phyloP scores from a whole-genome alignment of 2,888 invertebrate species.

The Microctonus brassicae region DNA sequence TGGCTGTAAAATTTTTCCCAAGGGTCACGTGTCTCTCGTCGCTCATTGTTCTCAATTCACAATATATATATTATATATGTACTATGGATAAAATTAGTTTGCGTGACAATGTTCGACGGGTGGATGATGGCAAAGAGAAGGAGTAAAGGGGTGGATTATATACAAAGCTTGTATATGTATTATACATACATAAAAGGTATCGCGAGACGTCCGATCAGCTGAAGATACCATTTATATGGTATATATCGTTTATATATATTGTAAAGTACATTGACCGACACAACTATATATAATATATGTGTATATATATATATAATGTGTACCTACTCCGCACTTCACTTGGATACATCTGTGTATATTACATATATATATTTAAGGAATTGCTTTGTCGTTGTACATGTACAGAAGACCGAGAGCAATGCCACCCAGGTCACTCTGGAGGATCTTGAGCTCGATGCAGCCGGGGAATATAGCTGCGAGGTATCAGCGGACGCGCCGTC shows the following conservation, averaged over 20 bases:
- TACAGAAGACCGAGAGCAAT: slow-evolving; percentile 63
- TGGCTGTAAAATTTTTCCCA: neutral
- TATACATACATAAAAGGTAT: neutral
- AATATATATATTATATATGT: too few relatives aligned
- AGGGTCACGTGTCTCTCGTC: slow-evolving; percentile 9
- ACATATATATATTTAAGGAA: neutral
- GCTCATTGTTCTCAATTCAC: slow-evolving; percentile 12
- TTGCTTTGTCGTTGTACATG: slow-evolving; percentile 33
- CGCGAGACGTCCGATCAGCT: slow-evolving; percentile 10
- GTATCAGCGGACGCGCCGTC: slow-evolving; percentile 67
- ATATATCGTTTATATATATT: neutral
- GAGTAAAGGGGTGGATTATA: neutral
- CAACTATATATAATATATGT: too few relatives aligned
- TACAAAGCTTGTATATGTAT: too few relatives aligned
- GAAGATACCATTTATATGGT: slow-evolving; percentile 13
- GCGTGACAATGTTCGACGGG: slow-evolving; percentile 28
- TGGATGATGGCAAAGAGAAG: neutral
- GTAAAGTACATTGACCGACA: slow-evolving; percentile 27
- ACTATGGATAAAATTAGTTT: slow-evolving; percentile 16
- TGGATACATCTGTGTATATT: too few relatives aligned
- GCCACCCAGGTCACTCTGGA: slow-evolving; percentile 63
- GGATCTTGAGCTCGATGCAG: slow-evolving; percentile 61
- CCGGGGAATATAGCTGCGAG: slow-evolving; percentile 65
- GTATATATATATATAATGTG: too few relatives aligned
- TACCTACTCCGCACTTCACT: too few relatives aligned